These are phyloP conservation scores for Aethina tumida DNA, from an alignment of 1,140 invertebrate species.

Conservation along the genomic window DNA sequence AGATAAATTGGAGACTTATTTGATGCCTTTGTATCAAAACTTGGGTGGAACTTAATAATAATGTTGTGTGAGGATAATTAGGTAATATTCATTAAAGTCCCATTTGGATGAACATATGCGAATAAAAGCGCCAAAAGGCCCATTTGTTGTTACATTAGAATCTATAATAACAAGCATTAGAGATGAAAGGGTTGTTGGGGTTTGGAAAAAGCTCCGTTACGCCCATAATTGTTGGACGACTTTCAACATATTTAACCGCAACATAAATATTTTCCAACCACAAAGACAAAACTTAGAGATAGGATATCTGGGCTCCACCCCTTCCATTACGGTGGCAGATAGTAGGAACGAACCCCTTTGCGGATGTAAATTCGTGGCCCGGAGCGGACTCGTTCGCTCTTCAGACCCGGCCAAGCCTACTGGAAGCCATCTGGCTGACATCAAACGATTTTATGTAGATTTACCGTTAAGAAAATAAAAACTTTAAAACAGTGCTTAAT, in stretches of 20 bases:
- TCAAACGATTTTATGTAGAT: constrained; percentile 33
- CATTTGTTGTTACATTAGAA: too few species aligned
- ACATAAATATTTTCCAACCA: constrained; percentile 32
- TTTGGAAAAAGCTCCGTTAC: background rate
- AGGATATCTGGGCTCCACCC: constrained; percentile 27
- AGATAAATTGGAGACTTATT: too few species aligned
- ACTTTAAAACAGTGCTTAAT: constrained; percentile 31
- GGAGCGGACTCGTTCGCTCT: constrained; percentile 12
- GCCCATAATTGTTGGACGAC: background rate
- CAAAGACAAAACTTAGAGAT: constrained; percentile 34
- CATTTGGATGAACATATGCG: too few species aligned
- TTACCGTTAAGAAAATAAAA: constrained; percentile 31
- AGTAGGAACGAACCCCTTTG: constrained; percentile 21
- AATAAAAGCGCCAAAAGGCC: too few species aligned
- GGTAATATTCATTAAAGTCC: too few species aligned
- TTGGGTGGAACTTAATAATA: too few species aligned
- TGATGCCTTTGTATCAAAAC: too few species aligned
- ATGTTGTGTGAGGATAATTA: too few species aligned
- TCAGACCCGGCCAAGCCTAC: constrained; percentile 16
- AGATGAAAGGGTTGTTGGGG: too few species aligned
- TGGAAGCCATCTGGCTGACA: constrained; percentile 26
- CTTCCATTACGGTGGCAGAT: constrained; percentile 11
- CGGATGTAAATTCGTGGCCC: constrained; percentile 29
- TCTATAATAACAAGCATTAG: too few species aligned
- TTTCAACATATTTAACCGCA: too few species aligned